Evolutionary conservation across 2,888 invertebrate species (phyloP), one percentile per base, ranked within the genome.

Genomic region (Apamea epomidion): DNA sequence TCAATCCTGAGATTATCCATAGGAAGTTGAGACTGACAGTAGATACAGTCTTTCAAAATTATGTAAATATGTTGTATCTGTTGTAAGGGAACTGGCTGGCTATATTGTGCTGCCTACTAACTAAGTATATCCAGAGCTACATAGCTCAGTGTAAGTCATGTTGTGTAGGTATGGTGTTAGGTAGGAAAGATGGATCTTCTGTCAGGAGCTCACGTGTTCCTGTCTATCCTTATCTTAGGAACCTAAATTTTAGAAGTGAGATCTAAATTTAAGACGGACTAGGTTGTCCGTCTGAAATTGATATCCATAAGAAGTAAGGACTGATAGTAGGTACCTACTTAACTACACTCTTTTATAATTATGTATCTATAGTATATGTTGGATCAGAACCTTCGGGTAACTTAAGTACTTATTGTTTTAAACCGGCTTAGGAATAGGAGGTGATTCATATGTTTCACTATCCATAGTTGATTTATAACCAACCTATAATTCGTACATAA

Each of bases 381-480:
- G 3, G 12, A 25, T 58, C 25, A 60, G 25, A 60, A 0, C 48
- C 4, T 60, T 14, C 12, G 14, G 60, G 58, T n/a, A 97, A 97
- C 96, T 96, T 96, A n/a, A n/a, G n/a, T n/a, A 96, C 92, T 16
- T 16, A 70, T 48, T 71, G 32, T 54, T 32, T 54, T 25, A 25
- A 25, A 54, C 18, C 25, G 5, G 8, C 32, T 10, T 12, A 4
- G 12, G 32, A 65, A 32, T 21, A 21, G 65, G 65, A 21, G 32
- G 21, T 25, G 21, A 21, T 65, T 32, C 32, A 12, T 7, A 51
- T 32, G 32, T 32, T 67, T 37, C 8, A 25, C 16, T 67, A 68
- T n/a, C 10, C 10, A 16, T 42, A 42, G 14, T n/a, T 18, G 16
- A 68, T 42, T 68, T 18, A 16, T 37, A 21, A 37, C 21, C 32